phyloP scores from a whole-genome alignment of 2,113 vertebrate genomes.

The Columba livia region DNA sequence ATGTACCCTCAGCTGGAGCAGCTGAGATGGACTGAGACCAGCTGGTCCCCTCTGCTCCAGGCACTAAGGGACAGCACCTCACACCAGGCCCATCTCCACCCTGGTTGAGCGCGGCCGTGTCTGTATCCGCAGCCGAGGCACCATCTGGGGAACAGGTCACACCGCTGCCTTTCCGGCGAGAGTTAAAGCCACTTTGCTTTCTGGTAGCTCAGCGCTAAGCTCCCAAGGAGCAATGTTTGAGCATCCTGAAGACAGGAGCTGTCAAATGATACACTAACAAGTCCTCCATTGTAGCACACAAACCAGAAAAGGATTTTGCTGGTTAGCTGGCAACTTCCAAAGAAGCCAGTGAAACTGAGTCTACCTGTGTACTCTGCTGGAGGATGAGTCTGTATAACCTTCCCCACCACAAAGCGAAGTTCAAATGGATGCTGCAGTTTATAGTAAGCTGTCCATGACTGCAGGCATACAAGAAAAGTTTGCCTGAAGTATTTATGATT shows the following conservation, averaged over 20 bases:
- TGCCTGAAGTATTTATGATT: not conserved
- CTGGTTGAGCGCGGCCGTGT: rapidly evolving
- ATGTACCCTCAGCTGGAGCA: not conserved
- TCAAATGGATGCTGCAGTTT: not conserved
- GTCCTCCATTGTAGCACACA: not conserved
- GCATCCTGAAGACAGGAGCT: rapidly evolving
- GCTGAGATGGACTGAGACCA: not conserved
- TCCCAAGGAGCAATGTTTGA: not conserved
- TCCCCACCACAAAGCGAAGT: not conserved
- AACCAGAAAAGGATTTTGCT: not conserved
- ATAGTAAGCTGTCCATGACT: not conserved
- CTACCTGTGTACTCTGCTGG: not conserved
- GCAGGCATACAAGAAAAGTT: not conserved
- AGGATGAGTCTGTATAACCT: not conserved
- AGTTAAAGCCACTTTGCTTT: not conserved
- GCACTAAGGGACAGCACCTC: not conserved
- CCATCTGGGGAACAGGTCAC: not conserved
- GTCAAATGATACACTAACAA: not conserved
- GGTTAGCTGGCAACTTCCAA: not conserved
- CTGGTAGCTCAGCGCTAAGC: not conserved
- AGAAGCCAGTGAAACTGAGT: not conserved
- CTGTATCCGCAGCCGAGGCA: not conserved
- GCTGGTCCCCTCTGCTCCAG: no score
- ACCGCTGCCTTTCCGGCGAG: rapidly evolving
- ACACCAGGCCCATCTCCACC: not conserved